A percentile compares a stretch with the other conserved stretches of the same genome.
These are phyloP conservation scores for Rotaria magnacalcarata DNA, from an alignment of 2,888 invertebrate genomes.

Conservation along the genomic window DNA sequence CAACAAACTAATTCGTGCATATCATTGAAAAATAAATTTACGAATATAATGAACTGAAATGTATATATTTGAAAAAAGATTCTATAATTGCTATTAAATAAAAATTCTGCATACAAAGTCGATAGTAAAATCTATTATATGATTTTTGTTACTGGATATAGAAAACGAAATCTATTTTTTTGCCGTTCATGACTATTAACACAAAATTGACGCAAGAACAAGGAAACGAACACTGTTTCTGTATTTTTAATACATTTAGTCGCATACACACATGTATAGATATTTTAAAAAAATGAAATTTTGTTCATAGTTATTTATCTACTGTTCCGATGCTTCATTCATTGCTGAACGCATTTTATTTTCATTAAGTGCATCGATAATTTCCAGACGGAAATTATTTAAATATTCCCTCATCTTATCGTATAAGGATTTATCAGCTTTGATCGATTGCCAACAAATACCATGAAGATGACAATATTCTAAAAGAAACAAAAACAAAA, in stretches of 20 bases:
- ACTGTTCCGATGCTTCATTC: background rate
- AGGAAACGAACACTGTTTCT: background rate
- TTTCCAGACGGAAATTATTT: slow-evolving; percentile 33
- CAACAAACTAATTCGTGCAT: background rate
- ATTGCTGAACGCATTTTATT: background rate
- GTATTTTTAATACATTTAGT: slow-evolving; percentile 25
- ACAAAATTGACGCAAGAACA: background rate
- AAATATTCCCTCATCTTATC: slow-evolving; percentile 31
- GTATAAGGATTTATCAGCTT: background rate
- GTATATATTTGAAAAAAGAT: background rate
- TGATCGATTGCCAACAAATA: slow-evolving; percentile 8
- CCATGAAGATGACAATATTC: slow-evolving; percentile 34
- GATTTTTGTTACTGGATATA: background rate
- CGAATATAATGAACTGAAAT: background rate
- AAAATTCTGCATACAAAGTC: background rate
- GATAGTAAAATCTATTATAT: no score
- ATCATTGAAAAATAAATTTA: background rate
- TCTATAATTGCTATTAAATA: background rate
- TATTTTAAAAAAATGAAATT: background rate
- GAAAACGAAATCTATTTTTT: background rate
- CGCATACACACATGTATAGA: background rate
- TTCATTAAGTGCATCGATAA: slow-evolving; percentile 24
- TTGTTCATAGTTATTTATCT: background rate
- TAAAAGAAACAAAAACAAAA: background rate
- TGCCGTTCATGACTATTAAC: background rate